Evolutionary conservation across 2,888 invertebrate genomes (phyloP).

Genomic region (Ormyrus thymus): DNA sequence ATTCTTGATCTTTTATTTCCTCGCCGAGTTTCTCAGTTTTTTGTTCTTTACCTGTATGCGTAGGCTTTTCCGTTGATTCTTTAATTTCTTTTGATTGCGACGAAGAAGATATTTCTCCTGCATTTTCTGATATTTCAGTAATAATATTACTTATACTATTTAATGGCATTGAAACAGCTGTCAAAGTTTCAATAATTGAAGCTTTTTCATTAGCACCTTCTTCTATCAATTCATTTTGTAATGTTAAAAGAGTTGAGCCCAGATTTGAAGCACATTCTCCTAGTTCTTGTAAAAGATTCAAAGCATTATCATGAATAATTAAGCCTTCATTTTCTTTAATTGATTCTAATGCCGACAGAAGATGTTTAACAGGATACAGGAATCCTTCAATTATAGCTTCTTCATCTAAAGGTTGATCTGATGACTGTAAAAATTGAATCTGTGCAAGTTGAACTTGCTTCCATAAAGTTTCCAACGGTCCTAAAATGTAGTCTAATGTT

Average conservation of each 20-base stretch:
- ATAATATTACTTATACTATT: conserved; percentile 64
- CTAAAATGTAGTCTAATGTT: conserved; percentile 62
- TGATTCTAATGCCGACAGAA: conserved; percentile 63
- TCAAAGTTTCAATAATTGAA: conserved; percentile 69
- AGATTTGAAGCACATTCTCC: conserved; percentile 63
- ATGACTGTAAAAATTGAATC: conserved; percentile 63
- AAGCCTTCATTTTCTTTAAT: conserved; percentile 55
- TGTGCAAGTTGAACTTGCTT: conserved; percentile 68
- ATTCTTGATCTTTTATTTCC: conserved; percentile 30
- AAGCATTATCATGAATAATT: conserved; percentile 50
- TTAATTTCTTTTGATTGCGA: neutral
- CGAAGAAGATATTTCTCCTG: neutral
- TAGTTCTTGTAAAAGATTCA: conserved; percentile 61
- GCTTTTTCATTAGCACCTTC: conserved; percentile 64
- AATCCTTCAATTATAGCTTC: conserved; percentile 72
- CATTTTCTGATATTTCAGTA: conserved; percentile 39
- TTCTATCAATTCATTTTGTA: conserved; percentile 63
- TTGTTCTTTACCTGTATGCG: conserved; percentile 49
- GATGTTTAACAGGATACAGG: conserved; percentile 68
- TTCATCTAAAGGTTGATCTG: conserved; percentile 66
- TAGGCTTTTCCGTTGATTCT: conserved; percentile 6
- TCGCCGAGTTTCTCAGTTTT: conserved; percentile 20
- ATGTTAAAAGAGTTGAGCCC: conserved; percentile 60
- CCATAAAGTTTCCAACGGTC: conserved; percentile 66
- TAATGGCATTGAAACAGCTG: conserved; percentile 66